Evolutionary conservation across 1,140 invertebrate genomes (phyloP).

Genomic region (Cylas formicarius): DNA sequence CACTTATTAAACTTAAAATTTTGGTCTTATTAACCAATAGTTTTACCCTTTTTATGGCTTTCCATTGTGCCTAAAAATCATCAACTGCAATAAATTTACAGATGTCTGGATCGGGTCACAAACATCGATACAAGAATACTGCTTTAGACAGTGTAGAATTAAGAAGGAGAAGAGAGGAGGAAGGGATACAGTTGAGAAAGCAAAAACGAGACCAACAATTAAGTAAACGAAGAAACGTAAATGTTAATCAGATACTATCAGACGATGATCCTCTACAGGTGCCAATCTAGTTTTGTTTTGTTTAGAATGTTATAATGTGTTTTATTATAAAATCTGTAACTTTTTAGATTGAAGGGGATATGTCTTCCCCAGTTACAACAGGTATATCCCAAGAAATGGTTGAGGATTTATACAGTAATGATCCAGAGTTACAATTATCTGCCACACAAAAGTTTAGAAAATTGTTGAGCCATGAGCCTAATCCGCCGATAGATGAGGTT

Average conservation of each 20-base stretch:
- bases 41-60: too few relatives aligned
- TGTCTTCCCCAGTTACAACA: conserved; percentile 37
- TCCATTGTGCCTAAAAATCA: background rate
- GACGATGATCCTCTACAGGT: conserved; percentile 47
- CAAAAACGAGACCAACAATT: conserved; percentile 91
- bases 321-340: conserved; percentile 7
- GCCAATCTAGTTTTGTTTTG: conserved; percentile 3
- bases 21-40: too few relatives aligned
- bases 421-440: conserved; percentile 71
- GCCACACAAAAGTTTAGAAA: conserved; percentile 95
- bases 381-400: conserved; percentile 74
- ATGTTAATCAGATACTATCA: conserved; percentile 45
- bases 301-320: conserved; percentile 3
- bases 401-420: conserved; percentile 72
- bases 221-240: conserved; percentile 87
- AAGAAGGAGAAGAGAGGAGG: conserved; percentile 85
- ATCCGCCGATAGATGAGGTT: conserved; percentile 98
- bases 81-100: conserved; percentile 35
- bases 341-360: conserved; percentile 38
- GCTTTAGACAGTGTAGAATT: conserved; percentile 88
- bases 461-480: conserved; percentile 89
- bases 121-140: conserved; percentile 92
- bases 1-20: too few relatives aligned
- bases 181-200: conserved; percentile 91
- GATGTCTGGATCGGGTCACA: conserved; percentile 75